phyloP scores from a whole-genome alignment of 2,797 vertebrate species.

The Enteromius argenteus region DNA sequence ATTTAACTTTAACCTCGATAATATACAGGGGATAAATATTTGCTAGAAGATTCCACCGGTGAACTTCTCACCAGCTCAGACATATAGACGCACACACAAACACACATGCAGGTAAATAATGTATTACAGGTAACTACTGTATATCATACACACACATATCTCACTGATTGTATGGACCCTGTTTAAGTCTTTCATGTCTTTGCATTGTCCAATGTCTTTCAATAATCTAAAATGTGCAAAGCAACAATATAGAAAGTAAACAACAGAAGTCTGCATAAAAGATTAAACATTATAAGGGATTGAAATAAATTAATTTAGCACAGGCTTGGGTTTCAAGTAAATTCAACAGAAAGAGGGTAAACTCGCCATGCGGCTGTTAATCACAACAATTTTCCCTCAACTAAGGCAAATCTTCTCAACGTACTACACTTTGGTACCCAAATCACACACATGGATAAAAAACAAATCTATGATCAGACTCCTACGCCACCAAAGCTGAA shows the following conservation, averaged over 20 bases:
- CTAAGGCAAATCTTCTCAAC: conserved; percentile 16
- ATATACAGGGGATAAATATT: conserved; percentile 23
- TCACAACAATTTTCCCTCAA: conserved; percentile 32
- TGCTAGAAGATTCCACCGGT: conserved; percentile 16
- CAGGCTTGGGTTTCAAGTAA: conserved; percentile 50
- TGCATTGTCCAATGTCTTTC: not conserved
- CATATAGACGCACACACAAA: conserved; percentile 62
- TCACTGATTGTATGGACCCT: conserved; percentile 30
- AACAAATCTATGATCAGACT: not conserved
- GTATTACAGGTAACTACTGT: conserved; percentile 16
- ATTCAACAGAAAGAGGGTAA: conserved; percentile 35
- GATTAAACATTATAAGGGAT: not conserved
- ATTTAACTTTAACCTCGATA: not conserved
- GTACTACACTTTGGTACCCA: conserved; percentile 4
- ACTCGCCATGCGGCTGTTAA: not conserved
- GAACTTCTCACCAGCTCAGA: conserved; percentile 20
- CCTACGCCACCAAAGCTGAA: conserved; percentile 3
- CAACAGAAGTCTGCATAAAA: conserved; percentile 21
- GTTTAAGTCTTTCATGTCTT: conserved; percentile 7
- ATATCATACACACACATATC: conserved; percentile 36
- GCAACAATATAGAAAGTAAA: conserved; percentile 34
- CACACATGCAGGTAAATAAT: conserved; percentile 46
- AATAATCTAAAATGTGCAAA: conserved; percentile 46
- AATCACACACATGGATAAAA: conserved; percentile 9
- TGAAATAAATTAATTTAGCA: conserved; percentile 21